Base-by-base conservation (phyloP, 2,888 invertebrate genomes). In the Lasioglossum malachurum region DNA sequence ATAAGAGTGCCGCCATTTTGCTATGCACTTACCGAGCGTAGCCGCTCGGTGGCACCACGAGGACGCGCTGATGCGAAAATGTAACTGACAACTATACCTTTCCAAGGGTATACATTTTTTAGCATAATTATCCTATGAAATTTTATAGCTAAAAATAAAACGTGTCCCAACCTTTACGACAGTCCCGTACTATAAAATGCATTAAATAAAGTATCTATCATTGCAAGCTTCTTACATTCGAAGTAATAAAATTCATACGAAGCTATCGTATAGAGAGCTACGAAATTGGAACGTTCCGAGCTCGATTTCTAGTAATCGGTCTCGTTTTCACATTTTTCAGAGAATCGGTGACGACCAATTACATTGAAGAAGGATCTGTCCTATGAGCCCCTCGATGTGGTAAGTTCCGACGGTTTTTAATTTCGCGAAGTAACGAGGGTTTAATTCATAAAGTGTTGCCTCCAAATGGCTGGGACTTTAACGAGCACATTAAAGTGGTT, bases 401-500 rank as follows among this genome's bases (percentile, higher is more conserved):
- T 91, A 85, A 91, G 91, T 89, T 88, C 80, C 84, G 83, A 89
- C 87, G 88, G 88, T 90, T 93, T 91, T 93, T 93, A 93, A 93
- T 93, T 93, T 92, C 88, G 83, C 86, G 87, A 91, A 91, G 89
- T 92, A 93, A 93, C 90, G 90, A 91, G 88, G 88, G 83, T 88
- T 88, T 92, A 92, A 91, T 90, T 93, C 88, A 86, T 88, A 88
- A 89, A 87, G 82, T 86, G 81, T 81, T 80, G 80, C 78, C 80
- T 80, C 88, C 86, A 75, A 90, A 83, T 88, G 75, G 79, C 87
- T 76, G 84, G 78, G 87, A 88, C 89, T 91, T 93, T 91, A 94
- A 93, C 91, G 92, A 93, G 90, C 87, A 81, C 88, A 92, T 93
- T 92, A 92, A 92, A 93, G 91, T 88, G 85, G 90, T 92, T 93